A percentile compares a stretch with the other conserved stretches of the same genome.
phyloP scores from a whole-genome alignment of 2,113 vertebrate species.

The Gymnorhina tibicen region DNA sequence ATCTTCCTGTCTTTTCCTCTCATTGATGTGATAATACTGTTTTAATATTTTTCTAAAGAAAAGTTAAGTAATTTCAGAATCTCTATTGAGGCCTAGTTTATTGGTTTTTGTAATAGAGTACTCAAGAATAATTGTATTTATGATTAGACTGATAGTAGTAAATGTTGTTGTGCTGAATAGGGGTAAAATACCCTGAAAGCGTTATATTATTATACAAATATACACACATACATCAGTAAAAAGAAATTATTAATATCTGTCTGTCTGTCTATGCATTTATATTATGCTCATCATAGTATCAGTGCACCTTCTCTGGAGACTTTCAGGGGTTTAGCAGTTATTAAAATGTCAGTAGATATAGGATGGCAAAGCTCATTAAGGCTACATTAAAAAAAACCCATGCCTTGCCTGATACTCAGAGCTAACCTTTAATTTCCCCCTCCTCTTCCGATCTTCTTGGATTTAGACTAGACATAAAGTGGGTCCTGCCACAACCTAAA shows the following conservation, averaged over 20 bases:
- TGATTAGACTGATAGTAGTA: slow-evolving; percentile 73
- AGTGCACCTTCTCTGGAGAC: slow-evolving; percentile 32
- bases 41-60: slow-evolving; percentile 83
- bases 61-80: slow-evolving; percentile 82
- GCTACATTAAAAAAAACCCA: not conserved
- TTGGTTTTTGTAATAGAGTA: slow-evolving; percentile 80
- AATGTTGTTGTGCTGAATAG: slow-evolving; percentile 66
- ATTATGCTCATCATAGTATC: slow-evolving; percentile 46
- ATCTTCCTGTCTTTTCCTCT: slow-evolving; percentile 82
- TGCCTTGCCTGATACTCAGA: not conserved
- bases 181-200: slow-evolving; percentile 63
- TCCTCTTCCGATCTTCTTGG: not conserved
- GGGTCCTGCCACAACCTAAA: not conserved
- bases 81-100: slow-evolving; percentile 78
- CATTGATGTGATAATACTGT: slow-evolving; percentile 84
- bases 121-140: slow-evolving; percentile 81
- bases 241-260: slow-evolving; percentile 62
- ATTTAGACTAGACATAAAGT: not conserved
- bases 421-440: slow-evolving; percentile 1
- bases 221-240: slow-evolving; percentile 13
- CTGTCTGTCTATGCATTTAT: slow-evolving; percentile 64
- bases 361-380: slow-evolving; percentile 46
- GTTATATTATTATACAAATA: slow-evolving; percentile 51
- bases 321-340: slow-evolving; percentile 54
- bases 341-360: slow-evolving; percentile 51